Evolutionary conservation across 2,888 invertebrate genomes (phyloP).

Genomic region (Pecten maximus): DNA sequence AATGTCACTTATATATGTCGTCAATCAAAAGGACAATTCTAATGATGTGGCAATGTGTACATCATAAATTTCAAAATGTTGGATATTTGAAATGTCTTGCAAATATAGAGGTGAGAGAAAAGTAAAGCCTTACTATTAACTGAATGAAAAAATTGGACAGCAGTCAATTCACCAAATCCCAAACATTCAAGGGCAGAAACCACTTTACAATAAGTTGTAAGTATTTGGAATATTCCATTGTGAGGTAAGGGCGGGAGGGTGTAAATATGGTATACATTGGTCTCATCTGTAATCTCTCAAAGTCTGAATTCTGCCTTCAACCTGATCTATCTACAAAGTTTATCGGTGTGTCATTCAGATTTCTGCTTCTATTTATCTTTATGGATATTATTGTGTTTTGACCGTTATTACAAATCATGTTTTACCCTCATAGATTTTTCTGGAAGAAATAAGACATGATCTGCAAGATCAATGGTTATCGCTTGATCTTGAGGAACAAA

Average conservation of each 20-base stretch:
- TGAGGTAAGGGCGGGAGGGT: background rate
- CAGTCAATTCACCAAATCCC: background rate
- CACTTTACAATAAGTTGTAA: background rate
- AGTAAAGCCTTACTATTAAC: background rate
- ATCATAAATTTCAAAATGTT: no score
- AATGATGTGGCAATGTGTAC: no score
- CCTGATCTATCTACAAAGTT: background rate
- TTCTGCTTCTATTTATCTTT: background rate
- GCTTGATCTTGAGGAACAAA: no score
- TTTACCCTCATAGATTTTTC: no score
- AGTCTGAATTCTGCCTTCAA: background rate
- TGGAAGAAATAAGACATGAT: no score
- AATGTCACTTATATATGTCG: no score
- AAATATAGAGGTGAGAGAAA: background rate
- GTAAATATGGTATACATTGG: background rate
- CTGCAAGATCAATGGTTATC: no score
- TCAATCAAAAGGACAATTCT: no score
- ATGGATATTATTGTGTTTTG: no score
- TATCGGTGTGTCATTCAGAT: background rate
- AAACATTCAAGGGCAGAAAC: background rate
- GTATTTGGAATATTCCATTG: background rate
- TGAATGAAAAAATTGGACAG: background rate
- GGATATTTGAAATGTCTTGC: background rate
- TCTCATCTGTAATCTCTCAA: background rate
- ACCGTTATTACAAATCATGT: no score